Conservation (phyloP, 1,140 invertebrate species). For the Acromyrmex echinatior region DNA sequence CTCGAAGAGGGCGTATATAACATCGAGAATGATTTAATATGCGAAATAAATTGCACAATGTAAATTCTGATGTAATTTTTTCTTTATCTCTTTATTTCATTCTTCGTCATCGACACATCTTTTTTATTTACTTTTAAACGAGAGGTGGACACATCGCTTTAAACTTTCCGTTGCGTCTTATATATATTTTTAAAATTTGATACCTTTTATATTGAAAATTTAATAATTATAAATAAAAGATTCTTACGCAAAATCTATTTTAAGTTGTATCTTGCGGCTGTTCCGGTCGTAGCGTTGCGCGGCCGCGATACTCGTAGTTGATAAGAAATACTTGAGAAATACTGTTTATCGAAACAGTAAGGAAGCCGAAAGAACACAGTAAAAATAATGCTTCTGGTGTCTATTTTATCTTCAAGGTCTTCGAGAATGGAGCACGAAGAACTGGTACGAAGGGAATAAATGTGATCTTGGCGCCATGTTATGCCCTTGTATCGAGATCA, state of each 20-base stretch:
- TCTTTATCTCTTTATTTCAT: background rate
- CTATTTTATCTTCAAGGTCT: constrained; percentile 56
- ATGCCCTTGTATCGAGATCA: constrained; percentile 12
- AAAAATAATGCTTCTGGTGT: constrained; percentile 41
- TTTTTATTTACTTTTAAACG: background rate
- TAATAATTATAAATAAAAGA: background rate
- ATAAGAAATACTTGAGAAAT: constrained; percentile 37
- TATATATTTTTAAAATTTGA: background rate
- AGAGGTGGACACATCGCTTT: background rate
- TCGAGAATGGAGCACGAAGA: background rate
- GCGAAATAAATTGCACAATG: background rate
- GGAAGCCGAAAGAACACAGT: background rate
- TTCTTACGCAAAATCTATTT: background rate
- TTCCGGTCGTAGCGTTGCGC: background rate
- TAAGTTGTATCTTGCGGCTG: background rate
- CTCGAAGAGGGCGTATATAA: background rate
- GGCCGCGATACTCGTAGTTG: background rate
- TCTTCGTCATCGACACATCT: background rate
- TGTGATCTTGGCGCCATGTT: constrained; percentile 5
- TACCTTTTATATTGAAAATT: background rate
- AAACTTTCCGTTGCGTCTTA: background rate
- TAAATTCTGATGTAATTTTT: constrained; percentile 1
- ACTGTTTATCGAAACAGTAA: background rate
- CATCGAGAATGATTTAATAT: background rate
- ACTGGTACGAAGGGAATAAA: background rate